phyloP scores from a whole-genome alignment of 2,797 vertebrate species.

The Liparis tanakae region DNA sequence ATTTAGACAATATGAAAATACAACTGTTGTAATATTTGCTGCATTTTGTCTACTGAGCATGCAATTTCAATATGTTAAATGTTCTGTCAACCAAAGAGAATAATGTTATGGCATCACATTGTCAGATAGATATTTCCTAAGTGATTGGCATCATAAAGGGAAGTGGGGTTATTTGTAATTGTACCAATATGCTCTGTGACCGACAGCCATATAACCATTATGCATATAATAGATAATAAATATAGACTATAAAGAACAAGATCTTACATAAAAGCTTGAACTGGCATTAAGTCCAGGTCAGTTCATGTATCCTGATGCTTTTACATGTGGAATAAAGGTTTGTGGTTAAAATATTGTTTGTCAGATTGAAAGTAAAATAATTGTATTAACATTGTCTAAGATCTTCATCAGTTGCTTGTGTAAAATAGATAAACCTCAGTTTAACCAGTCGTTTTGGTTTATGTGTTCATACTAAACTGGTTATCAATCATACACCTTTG shows the following conservation, averaged over 20 bases:
- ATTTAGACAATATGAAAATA: neutral
- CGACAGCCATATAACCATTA: too few species aligned
- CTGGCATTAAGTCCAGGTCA: neutral
- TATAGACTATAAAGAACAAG: neutral
- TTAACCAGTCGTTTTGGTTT: neutral
- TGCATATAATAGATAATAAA: neutral
- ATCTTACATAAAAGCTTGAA: slow-evolving; percentile 10
- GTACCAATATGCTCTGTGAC: neutral
- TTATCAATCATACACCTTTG: neutral
- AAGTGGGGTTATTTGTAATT: slow-evolving; percentile 6
- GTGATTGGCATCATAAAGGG: neutral
- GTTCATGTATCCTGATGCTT: slow-evolving; percentile 1
- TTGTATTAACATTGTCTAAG: neutral
- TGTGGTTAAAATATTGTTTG: slow-evolving; percentile 14
- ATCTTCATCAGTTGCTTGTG: neutral
- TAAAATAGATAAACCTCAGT: neutral
- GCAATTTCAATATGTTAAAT: neutral
- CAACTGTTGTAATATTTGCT: neutral
- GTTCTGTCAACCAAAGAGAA: slow-evolving; percentile 40
- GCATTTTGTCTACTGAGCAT: slow-evolving; percentile 24
- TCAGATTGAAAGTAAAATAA: neutral
- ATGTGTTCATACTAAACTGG: neutral
- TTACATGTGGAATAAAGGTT: slow-evolving; percentile 49
- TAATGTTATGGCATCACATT: slow-evolving; percentile 4
- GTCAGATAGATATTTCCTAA: neutral